Evolutionary conservation across 1,140 invertebrate genomes (phyloP).

Genomic region (Monomorium pharaonis): DNA sequence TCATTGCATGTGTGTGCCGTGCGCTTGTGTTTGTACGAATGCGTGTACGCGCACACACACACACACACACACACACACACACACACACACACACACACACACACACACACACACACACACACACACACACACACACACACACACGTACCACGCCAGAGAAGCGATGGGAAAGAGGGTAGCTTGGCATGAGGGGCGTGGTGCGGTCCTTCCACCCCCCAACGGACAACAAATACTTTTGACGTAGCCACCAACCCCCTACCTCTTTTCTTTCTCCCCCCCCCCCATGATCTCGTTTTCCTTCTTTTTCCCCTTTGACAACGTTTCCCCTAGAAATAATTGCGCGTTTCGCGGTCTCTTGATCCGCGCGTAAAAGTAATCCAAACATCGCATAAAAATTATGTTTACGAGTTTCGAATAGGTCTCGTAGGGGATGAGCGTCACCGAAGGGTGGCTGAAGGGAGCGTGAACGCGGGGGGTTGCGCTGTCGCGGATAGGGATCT

Average conservation of each 20-base stretch:
- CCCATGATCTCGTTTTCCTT: slow-evolving; percentile 21
- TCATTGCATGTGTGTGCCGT: not conserved
- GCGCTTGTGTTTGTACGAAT: not conserved
- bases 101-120: slow-evolving; percentile 16
- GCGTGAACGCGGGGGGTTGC: not conserved
- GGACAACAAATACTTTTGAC: slow-evolving; percentile 67
- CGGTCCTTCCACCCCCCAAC: slow-evolving; percentile 25
- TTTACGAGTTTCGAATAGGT: slow-evolving; percentile 83
- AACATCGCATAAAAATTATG: slow-evolving; percentile 84
- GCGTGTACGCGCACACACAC: not conserved
- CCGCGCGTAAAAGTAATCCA: slow-evolving; percentile 81
- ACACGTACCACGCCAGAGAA: slow-evolving; percentile 28
- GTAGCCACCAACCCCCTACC: slow-evolving; percentile 53
- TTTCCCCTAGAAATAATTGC: slow-evolving; percentile 80
- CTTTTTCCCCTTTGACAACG: slow-evolving; percentile 25
- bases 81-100: slow-evolving; percentile 36
- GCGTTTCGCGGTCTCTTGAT: slow-evolving; percentile 82
- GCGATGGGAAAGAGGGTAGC: slow-evolving; percentile 65
- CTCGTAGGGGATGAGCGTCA: slow-evolving; percentile 54
- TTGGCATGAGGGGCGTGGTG: slow-evolving; percentile 68
- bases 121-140: slow-evolving; percentile 36
- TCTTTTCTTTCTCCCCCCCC: slow-evolving; percentile 61
- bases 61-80: slow-evolving; percentile 20
- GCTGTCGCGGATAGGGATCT: slow-evolving; percentile 61
- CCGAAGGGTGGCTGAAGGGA: slow-evolving; percentile 34